Conservation (phyloP, 2,113 vertebrate species). For the Tenebrosternarchus preto region DNA sequence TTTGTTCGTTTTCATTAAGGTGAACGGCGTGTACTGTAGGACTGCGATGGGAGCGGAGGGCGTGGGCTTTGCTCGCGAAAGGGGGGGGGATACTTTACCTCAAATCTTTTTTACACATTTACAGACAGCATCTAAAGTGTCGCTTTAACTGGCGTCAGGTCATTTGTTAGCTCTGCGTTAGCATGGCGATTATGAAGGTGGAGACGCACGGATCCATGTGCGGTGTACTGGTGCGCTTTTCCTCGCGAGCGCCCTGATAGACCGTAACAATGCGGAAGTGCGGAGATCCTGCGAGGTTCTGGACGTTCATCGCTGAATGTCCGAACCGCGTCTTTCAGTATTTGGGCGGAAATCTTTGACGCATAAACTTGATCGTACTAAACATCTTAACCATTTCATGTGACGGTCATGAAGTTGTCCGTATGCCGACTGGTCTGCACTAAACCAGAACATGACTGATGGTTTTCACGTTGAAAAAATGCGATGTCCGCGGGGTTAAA, state of each 20-base stretch:
- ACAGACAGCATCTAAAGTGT: neutral
- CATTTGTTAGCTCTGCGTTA: neutral
- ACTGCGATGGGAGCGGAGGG: slow-evolving; percentile 67
- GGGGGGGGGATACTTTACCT: slow-evolving; percentile 35
- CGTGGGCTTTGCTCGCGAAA: slow-evolving; percentile 67
- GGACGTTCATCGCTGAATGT: neutral
- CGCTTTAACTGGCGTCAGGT: neutral
- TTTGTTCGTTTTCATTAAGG: slow-evolving; percentile 57
- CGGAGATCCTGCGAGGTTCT: neutral
- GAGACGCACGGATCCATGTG: neutral
- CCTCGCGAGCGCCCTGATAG: too few species aligned
- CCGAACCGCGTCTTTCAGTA: too few species aligned
- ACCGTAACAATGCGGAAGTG: slow-evolving; percentile 50
- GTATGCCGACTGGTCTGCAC: too few species aligned
- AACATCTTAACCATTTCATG: too few species aligned
- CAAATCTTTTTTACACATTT: slow-evolving; percentile 16
- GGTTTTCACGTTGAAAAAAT: too few species aligned
- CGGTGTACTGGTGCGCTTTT: too few species aligned
- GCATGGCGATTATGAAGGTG: neutral
- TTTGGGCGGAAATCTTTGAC: too few species aligned
- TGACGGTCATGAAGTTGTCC: too few species aligned
- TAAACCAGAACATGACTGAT: too few species aligned
- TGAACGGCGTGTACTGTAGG: slow-evolving; percentile 44
- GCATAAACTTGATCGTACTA: too few species aligned
- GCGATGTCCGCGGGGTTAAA: too few species aligned